These are phyloP conservation scores for Butorides virescens DNA, from an alignment of 2,113 vertebrate species.

Conservation along the genomic window DNA sequence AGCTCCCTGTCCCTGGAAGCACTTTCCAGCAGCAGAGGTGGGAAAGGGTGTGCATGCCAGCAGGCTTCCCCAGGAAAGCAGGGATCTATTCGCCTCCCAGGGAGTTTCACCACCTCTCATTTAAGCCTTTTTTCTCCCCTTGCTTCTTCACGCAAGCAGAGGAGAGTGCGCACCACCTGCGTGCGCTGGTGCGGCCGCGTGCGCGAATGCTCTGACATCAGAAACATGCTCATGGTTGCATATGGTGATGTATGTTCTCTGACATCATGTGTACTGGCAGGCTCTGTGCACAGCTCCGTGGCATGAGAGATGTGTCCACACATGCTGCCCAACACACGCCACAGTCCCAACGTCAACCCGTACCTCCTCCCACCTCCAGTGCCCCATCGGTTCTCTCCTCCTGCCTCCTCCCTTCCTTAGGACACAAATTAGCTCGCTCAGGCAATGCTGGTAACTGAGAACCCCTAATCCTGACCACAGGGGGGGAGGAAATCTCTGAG, in stretches of 20 bases:
- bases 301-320: neutral
- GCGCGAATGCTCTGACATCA: neutral
- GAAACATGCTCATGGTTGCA: neutral
- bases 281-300: neutral
- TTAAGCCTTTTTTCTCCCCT: neutral
- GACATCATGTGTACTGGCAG: neutral
- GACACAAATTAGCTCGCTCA: constrained; percentile 20
- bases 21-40: neutral
- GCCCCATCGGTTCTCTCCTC: neutral
- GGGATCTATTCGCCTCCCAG: neutral
- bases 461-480: neutral
- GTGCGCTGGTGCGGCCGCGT: accelerated
- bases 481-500: neutral
- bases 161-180: neutral
- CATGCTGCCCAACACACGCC: neutral
- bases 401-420: neutral
- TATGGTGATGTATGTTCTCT: constrained; percentile 17
- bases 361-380: neutral
- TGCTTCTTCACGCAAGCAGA: neutral
- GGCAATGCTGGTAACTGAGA: constrained; percentile 22
- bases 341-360: neutral
- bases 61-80: neutral
- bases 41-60: neutral
- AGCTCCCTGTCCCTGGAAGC: constrained; percentile 3
- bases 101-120: neutral